Evolutionary conservation across 2,888 invertebrate genomes (phyloP).

Genomic region (Synanthedon myopaeformis): DNA sequence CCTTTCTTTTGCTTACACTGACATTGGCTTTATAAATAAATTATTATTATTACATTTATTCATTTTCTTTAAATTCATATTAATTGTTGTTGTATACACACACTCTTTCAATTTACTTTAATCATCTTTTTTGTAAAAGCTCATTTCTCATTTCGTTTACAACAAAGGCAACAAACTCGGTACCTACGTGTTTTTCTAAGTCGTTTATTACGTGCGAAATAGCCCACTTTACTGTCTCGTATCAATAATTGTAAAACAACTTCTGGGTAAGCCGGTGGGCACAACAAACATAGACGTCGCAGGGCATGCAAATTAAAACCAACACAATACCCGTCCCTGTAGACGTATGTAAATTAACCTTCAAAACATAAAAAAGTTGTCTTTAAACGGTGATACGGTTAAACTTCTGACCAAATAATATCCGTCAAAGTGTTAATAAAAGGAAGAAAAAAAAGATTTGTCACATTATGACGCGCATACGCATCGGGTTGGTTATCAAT

Average conservation of each 20-base stretch:
- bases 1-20: too few relatives aligned
- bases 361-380: constrained; percentile 15
- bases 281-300: constrained; percentile 34
- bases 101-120: too few relatives aligned
- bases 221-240: constrained; percentile 21
- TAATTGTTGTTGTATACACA: too few relatives aligned
- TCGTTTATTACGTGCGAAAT: constrained; percentile 42
- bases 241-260: constrained; percentile 49
- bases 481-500: constrained; percentile 63
- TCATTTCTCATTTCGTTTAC: too few relatives aligned
- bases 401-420: constrained; percentile 60
- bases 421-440: constrained; percentile 39
- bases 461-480: constrained; percentile 33
- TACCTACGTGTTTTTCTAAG: background rate
- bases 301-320: constrained; percentile 36
- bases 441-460: constrained; percentile 32
- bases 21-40: too few relatives aligned
- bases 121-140: too few relatives aligned
- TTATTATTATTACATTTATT: too few relatives aligned
- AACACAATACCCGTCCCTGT: constrained; percentile 16
- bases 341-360: constrained; percentile 42
- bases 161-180: background rate
- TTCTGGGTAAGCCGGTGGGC: constrained; percentile 44
- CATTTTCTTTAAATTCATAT: too few relatives aligned
- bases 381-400: constrained; percentile 54